Evolutionary conservation across 2,888 invertebrate species (phyloP), one percentile per base, ranked within the genome.

Genomic region (Caenorhabditis sp.): DNA sequence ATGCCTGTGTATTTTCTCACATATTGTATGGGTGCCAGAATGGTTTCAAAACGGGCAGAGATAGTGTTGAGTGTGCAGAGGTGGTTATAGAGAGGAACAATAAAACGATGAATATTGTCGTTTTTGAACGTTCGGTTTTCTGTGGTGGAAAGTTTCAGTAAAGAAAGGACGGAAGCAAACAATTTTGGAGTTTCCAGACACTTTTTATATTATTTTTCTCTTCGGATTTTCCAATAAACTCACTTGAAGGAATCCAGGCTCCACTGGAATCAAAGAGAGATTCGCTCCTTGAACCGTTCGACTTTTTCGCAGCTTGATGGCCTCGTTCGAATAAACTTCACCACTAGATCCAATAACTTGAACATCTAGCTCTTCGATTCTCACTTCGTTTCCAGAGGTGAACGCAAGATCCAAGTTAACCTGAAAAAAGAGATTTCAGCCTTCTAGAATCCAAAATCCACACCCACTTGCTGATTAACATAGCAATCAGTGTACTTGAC

Each of bases 221-320:
- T n/a, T n/a, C n/a, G n/a, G n/a, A n/a, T 31, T 31, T 31, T 31
- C 4, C 7, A 31, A 6, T 31, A 31, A 31, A 31, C 85, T 44
- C 22, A 91, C 91, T 80, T 88, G 82, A 77, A 89, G 87, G 10
- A 79, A 72, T 38, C 91, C 91, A n/a, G 84, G 80, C 24, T 81
- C 75, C 16, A 85, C 80, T 10, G 92, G 91, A 16, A 90, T 85
- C 61, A 90, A 77, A 19, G 88, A 88, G 5, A 88, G 64, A 2
- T 87, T 86, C 3, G 91, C 90, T 41, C 90, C 91, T 38, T 88
- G 82, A 83, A 90, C 90, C 79, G 92, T 92, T 19, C 88, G 68
- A 22, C 84, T 86, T 61, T 90, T 90, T 28, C 83, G 72, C 6
- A 90, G 63, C 19, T 81, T 80, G 16, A 90, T 58, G 1, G 73